phyloP scores from a whole-genome alignment of 1,140 invertebrate genomes.

The Arion vulgaris region DNA sequence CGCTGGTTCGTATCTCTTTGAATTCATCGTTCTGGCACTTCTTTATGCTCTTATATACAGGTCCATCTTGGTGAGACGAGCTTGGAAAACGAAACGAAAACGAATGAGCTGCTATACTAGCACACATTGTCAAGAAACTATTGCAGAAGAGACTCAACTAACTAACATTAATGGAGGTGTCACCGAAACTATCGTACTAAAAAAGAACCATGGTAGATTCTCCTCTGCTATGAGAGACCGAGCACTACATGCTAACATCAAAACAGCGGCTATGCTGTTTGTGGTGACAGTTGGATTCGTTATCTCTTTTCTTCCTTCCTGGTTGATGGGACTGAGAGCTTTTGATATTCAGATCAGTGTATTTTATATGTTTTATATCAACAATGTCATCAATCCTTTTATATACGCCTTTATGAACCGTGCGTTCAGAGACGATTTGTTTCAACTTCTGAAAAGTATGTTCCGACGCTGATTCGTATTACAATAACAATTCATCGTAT shows the following conservation, averaged over 20 bases:
- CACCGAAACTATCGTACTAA: neutral
- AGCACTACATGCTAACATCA: slow-evolving; percentile 62
- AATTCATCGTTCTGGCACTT: slow-evolving; percentile 58
- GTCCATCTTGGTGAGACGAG: slow-evolving; percentile 57
- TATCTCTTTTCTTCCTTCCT: slow-evolving; percentile 62
- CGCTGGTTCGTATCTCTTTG: slow-evolving; percentile 55
- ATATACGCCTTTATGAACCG: slow-evolving; percentile 70
- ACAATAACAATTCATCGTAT: neutral
- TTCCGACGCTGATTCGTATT: slow-evolving; percentile 18
- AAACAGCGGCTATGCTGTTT: slow-evolving; percentile 67
- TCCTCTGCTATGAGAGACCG: slow-evolving; percentile 48
- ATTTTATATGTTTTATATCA: slow-evolving; percentile 66
- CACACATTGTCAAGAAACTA: slow-evolving; percentile 30
- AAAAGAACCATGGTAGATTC: slow-evolving; percentile 20
- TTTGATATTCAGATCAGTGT: slow-evolving; percentile 53
- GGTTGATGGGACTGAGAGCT: slow-evolving; percentile 55
- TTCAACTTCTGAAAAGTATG: slow-evolving; percentile 52
- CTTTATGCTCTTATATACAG: slow-evolving; percentile 65
- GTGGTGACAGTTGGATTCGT: slow-evolving; percentile 67
- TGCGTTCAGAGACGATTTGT: slow-evolving; percentile 61
- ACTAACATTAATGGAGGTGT: slow-evolving; percentile 46
- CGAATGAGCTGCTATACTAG: slow-evolving; percentile 50
- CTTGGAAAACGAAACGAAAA: slow-evolving; percentile 53
- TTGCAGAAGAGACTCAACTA: slow-evolving; percentile 47
- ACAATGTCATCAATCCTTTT: slow-evolving; percentile 66